Base-by-base conservation (phyloP, 2,888 invertebrate genomes). In the Tetranychus piercei region DNA sequence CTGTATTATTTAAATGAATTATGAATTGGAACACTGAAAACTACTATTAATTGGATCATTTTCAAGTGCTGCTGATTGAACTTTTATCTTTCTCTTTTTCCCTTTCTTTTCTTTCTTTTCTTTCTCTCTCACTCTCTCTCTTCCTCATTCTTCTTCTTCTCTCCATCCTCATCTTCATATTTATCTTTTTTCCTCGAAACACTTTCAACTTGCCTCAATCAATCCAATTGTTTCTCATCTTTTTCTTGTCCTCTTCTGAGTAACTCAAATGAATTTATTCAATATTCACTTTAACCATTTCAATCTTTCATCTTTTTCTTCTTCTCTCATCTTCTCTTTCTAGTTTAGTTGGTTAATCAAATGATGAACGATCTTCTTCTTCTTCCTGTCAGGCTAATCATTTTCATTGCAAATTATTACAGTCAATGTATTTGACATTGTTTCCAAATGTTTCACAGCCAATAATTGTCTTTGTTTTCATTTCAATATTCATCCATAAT, bases 11-110 rank as follows among this genome's bases (percentile, higher is more conserved):
- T 34, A 34, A 34, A 34, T 34, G 34, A 34, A 34, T 34, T 34
- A 34, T 34, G 11, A 9, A 55, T 55, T 15, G 55, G 15, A 55
- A 15, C 55, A 55, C 11, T 55, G 55, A 15, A 15, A 55, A 55
- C 55, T 55, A 9, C 9, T 15, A 15, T 55, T 55, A 55, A 55
- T 55, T 55, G 9, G 55, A 15, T 55, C 9, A 55, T 55, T 9
- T 55, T 55, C 55, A 55, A 34, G 34, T 34, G 55, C 15, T 55
- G 5, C 9, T 15, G 55, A 15, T 69, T 69, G 69, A 69, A 34
- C n/a, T 34, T 69, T 34, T 69, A 11, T 69, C 69, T 34, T n/a
- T 69, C 69, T 69, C 69, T 69, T 34, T 34, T 69, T 18, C 69
- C 9, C n/a, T 69, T 34, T 69, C 69, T 22, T 4, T 34, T n/a